Evolutionary conservation across 2,113 vertebrate species (phyloP).

Genomic region (Meriones unguiculatus): DNA sequence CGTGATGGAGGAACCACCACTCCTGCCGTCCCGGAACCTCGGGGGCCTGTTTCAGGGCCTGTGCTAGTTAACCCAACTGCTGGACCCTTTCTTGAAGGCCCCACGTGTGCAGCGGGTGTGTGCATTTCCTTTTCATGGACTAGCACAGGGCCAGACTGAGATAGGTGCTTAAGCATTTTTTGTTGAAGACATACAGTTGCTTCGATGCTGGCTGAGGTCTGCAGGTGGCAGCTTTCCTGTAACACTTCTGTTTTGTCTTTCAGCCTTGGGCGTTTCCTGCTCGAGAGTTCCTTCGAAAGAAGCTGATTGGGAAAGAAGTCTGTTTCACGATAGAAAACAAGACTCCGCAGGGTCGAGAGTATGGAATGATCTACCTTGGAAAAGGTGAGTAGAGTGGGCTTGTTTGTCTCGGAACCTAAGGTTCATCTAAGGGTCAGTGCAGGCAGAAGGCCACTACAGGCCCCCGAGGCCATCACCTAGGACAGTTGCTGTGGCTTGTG

Average conservation of each 20-base stretch:
- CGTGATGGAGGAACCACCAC: background rate
- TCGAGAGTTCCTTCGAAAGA: conserved; percentile 97
- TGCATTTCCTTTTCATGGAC: conserved; percentile 7
- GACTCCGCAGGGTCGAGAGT: conserved; percentile 93
- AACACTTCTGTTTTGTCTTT: background rate
- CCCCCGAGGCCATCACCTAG: background rate
- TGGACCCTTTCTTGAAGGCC: background rate
- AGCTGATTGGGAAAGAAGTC: conserved; percentile 98
- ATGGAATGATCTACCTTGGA: conserved; percentile 96
- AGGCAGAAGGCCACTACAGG: background rate
- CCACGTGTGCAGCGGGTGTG: background rate
- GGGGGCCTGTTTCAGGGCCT: background rate
- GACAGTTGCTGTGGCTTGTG: background rate
- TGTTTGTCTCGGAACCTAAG: background rate
- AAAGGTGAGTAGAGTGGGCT: conserved; percentile 90
- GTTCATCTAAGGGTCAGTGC: background rate
- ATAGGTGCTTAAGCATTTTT: background rate
- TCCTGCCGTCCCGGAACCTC: background rate
- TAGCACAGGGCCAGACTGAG: background rate
- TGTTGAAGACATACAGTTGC: conserved; percentile 22
- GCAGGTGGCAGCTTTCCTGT: background rate
- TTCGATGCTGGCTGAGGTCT: background rate
- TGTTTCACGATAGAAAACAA: conserved; percentile 98
- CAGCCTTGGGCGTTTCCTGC: conserved; percentile 98
- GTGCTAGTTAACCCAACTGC: background rate